Evolutionary conservation across 35 echinoderm and acorn worm species (phyloP).

Genomic region (Strongylocentrotus purpuratus): DNA sequence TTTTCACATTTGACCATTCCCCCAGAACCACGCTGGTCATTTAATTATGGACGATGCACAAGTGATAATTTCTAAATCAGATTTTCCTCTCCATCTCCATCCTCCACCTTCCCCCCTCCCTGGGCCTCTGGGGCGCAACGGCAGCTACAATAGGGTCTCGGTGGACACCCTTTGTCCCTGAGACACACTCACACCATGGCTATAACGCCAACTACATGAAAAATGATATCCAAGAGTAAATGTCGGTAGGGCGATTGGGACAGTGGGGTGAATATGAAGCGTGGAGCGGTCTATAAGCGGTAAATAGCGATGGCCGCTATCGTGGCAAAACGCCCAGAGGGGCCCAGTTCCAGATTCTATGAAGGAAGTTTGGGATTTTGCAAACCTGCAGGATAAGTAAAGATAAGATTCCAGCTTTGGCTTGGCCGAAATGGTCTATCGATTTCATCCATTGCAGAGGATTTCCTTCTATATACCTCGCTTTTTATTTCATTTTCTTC

Average conservation of each 20-base stretch:
- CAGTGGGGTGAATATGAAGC: neutral
- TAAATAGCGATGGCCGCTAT: neutral
- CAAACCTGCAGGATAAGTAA: neutral
- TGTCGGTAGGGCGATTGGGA: neutral
- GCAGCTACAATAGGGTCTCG: neutral
- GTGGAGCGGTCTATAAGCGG: neutral
- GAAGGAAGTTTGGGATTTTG: neutral
- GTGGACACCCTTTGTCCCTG: constrained; percentile 17
- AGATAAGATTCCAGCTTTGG: neutral
- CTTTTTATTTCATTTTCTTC: neutral
- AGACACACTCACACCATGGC: neutral
- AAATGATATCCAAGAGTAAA: constrained; percentile 37
- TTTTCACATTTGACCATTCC: neutral
- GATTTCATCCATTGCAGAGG: neutral
- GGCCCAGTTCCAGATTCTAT: neutral
- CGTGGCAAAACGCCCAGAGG: neutral
- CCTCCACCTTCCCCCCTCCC: neutral
- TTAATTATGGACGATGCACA: neutral
- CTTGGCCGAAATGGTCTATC: neutral
- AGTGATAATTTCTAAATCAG: neutral
- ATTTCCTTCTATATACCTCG: neutral
- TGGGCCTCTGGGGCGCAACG: neutral
- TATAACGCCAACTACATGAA: constrained; percentile 33
- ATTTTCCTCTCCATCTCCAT: neutral
- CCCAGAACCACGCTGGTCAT: neutral